These are phyloP conservation scores for Hafferia zeledoni DNA, from an alignment of 2,797 vertebrate genomes.

Conservation along the genomic window DNA sequence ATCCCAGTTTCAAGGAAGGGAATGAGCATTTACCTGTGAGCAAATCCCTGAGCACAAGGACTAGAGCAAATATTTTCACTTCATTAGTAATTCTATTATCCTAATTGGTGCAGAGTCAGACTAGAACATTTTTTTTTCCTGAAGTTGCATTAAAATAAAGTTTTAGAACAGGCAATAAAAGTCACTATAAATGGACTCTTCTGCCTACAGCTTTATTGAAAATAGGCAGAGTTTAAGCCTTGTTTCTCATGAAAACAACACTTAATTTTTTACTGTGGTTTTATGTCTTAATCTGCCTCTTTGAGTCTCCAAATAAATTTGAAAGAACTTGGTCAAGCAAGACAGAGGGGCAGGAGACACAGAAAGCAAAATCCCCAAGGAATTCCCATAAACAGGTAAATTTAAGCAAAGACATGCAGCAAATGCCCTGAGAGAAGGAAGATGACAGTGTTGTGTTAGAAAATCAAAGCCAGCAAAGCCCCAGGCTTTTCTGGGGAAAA, in stretches of 20 bases:
- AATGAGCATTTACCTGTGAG: background rate
- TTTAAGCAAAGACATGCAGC: background rate
- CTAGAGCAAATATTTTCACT: background rate
- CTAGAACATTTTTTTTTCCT: background rate
- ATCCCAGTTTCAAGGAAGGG: background rate
- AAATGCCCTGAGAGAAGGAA: background rate
- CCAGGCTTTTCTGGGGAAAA: background rate
- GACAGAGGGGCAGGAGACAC: background rate
- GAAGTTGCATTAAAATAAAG: constrained; percentile 1
- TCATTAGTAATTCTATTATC: constrained; percentile 12
- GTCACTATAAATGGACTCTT: background rate
- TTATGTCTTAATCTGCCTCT: background rate
- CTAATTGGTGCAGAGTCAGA: background rate
- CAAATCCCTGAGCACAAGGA: background rate
- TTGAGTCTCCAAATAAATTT: background rate
- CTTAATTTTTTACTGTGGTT: background rate
- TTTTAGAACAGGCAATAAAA: background rate
- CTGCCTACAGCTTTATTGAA: background rate
- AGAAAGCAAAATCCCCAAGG: background rate
- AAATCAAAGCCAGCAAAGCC: background rate
- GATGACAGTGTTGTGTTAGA: background rate
- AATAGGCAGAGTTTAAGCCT: background rate
- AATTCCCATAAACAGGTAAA: background rate
- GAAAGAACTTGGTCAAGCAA: background rate
- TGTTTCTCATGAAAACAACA: background rate